phyloP scores from a whole-genome alignment of 2,113 vertebrate species.

The Oxyruncus cristatus region DNA sequence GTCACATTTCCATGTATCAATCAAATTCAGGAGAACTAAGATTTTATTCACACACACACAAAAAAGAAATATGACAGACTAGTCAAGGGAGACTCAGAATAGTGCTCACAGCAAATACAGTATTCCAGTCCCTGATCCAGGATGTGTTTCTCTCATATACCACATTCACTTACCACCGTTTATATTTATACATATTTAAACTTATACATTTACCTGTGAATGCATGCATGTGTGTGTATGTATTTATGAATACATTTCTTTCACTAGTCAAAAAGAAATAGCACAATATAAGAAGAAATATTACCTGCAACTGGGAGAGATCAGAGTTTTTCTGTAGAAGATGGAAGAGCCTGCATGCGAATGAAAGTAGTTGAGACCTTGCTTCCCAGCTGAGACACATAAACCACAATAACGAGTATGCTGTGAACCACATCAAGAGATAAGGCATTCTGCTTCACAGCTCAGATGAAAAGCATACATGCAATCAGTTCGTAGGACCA shows the following conservation, averaged over 20 bases:
- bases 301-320: background rate
- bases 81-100: background rate
- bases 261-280: background rate
- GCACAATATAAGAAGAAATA: background rate
- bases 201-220: background rate
- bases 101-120: background rate
- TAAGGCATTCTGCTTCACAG: background rate
- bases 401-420: background rate
- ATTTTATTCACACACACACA: background rate
- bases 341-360: background rate
- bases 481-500: background rate
- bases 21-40: background rate
- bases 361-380: background rate
- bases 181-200: background rate
- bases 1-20: background rate
- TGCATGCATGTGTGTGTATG: accelerated
- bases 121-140: background rate
- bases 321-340: background rate
- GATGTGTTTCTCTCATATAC: background rate
- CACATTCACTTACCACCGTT: background rate
- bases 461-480: background rate
- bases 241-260: background rate
- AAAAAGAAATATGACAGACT: background rate
- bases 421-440: constrained; percentile 4
- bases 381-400: background rate